A percentile compares a stretch with the other conserved stretches of the same genome.
phyloP scores from a whole-genome alignment of 1,140 invertebrate genomes.

The Pogonomyrmex californicus region DNA sequence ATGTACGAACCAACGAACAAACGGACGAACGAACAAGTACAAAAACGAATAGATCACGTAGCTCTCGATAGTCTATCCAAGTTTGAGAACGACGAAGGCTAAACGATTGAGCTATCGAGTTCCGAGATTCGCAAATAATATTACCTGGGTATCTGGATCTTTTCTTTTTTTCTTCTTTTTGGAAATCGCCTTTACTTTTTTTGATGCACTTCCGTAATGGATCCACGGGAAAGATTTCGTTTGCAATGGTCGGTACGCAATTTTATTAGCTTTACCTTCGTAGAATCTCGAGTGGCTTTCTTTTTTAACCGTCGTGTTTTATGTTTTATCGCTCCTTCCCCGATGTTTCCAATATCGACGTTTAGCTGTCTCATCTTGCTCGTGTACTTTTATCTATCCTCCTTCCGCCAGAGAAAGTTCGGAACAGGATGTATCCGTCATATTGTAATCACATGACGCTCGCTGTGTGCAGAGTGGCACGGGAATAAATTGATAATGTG shows the following conservation, averaged over 20 bases:
- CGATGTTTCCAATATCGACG: slow-evolving; percentile 50
- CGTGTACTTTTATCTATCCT: slow-evolving; percentile 21
- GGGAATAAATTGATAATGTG: slow-evolving; percentile 10
- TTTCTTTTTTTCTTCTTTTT: not conserved
- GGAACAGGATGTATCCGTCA: slow-evolving; percentile 31
- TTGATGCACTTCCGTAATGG: not conserved
- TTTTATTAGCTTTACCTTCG: slow-evolving; percentile 9
- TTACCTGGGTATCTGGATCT: slow-evolving; percentile 18
- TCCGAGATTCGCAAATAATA: slow-evolving; percentile 32
- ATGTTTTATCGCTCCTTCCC: slow-evolving; percentile 48
- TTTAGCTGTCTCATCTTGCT: slow-evolving; percentile 25
- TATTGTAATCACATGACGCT: slow-evolving; percentile 28
- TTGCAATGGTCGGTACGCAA: slow-evolving; percentile 10
- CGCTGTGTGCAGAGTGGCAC: not conserved
- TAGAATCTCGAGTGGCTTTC: not conserved
- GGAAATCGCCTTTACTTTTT: not conserved
- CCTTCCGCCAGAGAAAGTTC: slow-evolving; percentile 17
- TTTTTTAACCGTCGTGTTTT: slow-evolving; percentile 35
- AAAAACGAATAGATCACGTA: slow-evolving; percentile 36
- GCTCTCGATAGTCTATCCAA: slow-evolving; percentile 5
- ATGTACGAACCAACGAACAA: not conserved
- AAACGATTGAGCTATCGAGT: slow-evolving; percentile 2
- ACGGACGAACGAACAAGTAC: not conserved
- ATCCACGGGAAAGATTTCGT: slow-evolving; percentile 43
- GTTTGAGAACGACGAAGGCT: slow-evolving; percentile 10